These are phyloP conservation scores for Parelbella ahira DNA, from an alignment of 2,888 invertebrate species.

Conservation along the genomic window DNA sequence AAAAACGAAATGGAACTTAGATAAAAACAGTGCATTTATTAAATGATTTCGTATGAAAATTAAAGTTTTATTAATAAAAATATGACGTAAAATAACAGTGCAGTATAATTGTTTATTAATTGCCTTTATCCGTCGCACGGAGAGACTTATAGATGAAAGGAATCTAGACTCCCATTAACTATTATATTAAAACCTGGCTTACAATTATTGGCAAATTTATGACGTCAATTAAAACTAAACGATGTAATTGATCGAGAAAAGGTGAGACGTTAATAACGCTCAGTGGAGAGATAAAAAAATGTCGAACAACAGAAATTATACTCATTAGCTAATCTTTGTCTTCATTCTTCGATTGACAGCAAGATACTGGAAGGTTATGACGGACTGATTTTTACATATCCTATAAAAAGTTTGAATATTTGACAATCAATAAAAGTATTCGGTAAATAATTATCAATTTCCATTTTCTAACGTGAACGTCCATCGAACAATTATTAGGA, in stretches of 20 bases:
- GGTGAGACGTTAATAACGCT: background rate
- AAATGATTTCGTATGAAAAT: too few species aligned
- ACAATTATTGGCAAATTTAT: constrained; percentile 9
- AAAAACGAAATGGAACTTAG: too few species aligned
- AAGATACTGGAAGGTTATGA: too few species aligned
- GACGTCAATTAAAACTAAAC: constrained; percentile 9
- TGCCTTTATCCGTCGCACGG: constrained; percentile 5
- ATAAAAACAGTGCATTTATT: too few species aligned
- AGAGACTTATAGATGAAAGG: constrained; percentile 8
- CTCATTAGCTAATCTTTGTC: too few species aligned
- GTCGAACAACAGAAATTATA: too few species aligned
- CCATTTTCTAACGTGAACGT: constrained; percentile 3
- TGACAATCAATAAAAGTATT: too few species aligned
- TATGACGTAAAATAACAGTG: constrained; percentile 1
- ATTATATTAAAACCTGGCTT: constrained; percentile 6
- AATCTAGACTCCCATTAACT: constrained; percentile 16
- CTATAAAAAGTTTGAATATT: too few species aligned
- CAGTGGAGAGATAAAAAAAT: background rate
- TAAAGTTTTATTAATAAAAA: too few species aligned
- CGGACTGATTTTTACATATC: too few species aligned
- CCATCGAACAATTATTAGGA: constrained; percentile 11
- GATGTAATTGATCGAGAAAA: background rate
- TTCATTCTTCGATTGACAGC: too few species aligned
- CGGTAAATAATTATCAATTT: background rate
- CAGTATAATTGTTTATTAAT: constrained; percentile 12